A percentile compares a stretch with the other conserved stretches of the same genome.
Conservation (phyloP, 2,888 invertebrate species). For the Stenoptilia bipunctidactyla region DNA sequence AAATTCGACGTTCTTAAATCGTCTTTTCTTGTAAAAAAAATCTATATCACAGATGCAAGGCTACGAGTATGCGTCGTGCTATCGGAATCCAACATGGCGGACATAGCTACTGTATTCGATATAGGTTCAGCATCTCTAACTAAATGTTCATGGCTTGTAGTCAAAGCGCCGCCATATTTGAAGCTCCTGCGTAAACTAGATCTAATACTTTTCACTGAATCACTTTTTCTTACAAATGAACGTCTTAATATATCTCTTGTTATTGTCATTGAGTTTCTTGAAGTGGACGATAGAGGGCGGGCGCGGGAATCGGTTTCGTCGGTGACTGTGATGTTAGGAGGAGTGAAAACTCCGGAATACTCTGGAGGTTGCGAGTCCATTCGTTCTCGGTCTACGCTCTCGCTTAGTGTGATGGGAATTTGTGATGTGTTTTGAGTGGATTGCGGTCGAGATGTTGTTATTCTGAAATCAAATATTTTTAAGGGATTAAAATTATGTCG, state of each 20-base stretch:
- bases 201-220: slow-evolving; percentile 51
- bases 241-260: slow-evolving; percentile 47
- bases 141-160: slow-evolving; percentile 70
- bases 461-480: slow-evolving; percentile 28
- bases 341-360: slow-evolving; percentile 29
- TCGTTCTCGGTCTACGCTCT: slow-evolving; percentile 39
- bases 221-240: slow-evolving; percentile 53
- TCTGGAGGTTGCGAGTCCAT: slow-evolving; percentile 29
- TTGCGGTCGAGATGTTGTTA: slow-evolving; percentile 40
- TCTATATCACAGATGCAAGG: slow-evolving; percentile 50
- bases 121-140: slow-evolving; percentile 74
- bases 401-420: slow-evolving; percentile 53
- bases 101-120: slow-evolving; percentile 60
- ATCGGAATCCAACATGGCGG: slow-evolving; percentile 43
- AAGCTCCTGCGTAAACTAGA: slow-evolving; percentile 55
- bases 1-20: slow-evolving; percentile 10
- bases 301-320: slow-evolving; percentile 30
- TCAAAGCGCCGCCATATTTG: slow-evolving; percentile 45
- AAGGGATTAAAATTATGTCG: too few species aligned
- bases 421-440: slow-evolving; percentile 34
- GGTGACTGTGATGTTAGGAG: slow-evolving; percentile 37
- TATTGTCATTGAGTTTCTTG: slow-evolving; percentile 39
- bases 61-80: slow-evolving; percentile 31
- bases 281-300: slow-evolving; percentile 30
- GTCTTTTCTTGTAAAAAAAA: slow-evolving; percentile 1